Percentiles rank a stretch among this genome's conserved stretches.
Conservation (phyloP, 2,797 vertebrate species). For the Bufotes viridis region DNA sequence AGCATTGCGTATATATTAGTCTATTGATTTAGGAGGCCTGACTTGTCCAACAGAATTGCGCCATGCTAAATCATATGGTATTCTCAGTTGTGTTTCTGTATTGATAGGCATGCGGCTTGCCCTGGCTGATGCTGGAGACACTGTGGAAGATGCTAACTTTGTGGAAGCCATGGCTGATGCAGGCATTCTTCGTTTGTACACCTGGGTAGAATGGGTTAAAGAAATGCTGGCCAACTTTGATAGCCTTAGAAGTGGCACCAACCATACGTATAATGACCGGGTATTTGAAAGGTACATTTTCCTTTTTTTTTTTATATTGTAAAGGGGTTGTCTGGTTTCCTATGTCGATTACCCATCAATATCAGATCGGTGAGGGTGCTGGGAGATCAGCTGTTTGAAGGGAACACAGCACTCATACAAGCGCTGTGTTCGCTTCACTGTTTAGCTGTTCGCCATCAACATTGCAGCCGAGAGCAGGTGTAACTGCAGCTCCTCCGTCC, state of each 20-base stretch:
- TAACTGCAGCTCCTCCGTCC: no score
- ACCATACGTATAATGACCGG: slow-evolving; percentile 89
- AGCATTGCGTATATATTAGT: neutral
- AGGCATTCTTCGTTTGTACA: slow-evolving; percentile 93
- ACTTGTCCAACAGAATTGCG: neutral
- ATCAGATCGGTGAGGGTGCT: no score
- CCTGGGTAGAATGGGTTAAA: slow-evolving; percentile 98
- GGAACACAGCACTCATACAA: no score
- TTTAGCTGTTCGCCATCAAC: no score
- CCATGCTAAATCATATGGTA: neutral
- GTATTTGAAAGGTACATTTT: slow-evolving; percentile 90
- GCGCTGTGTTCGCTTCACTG: no score
- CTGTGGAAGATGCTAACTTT: slow-evolving; percentile 97
- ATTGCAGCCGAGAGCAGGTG: no score
- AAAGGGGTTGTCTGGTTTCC: no score
- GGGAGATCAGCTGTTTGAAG: no score
- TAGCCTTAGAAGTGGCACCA: slow-evolving; percentile 86
- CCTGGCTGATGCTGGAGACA: slow-evolving; percentile 95
- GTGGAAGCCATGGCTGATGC: slow-evolving; percentile 97
- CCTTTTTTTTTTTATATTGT: neutral
- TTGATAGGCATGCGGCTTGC: slow-evolving; percentile 92
- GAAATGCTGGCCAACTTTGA: slow-evolving; percentile 94
- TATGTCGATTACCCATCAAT: no score
- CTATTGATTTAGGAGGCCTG: neutral
- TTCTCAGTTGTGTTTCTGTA: neutral